A percentile compares a stretch with the other conserved stretches of the same genome.
Conservation (phyloP, 2,113 vertebrate genomes). For the Seriola quinqueradiata region DNA sequence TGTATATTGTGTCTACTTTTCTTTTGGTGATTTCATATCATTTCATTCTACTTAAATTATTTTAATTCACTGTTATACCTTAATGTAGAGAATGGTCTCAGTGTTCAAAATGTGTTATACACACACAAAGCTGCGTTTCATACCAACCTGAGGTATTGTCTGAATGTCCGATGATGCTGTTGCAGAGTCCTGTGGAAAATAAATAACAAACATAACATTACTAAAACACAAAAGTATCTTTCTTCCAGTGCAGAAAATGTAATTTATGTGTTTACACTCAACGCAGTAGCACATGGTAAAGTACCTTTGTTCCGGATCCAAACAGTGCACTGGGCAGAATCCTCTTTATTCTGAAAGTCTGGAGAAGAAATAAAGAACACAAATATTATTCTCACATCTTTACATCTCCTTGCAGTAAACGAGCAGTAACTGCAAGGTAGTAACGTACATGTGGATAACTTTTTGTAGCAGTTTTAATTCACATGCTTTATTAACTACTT, state of each 20-base stretch:
- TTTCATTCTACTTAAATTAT: background rate
- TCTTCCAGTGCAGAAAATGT: background rate
- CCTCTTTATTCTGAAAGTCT: constrained; percentile 72
- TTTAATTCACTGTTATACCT: too few species aligned
- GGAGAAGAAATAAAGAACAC: background rate
- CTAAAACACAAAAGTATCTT: background rate
- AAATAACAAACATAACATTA: too few species aligned
- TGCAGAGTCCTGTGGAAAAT: constrained; percentile 34
- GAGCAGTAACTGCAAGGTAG: too few species aligned
- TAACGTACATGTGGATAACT: background rate
- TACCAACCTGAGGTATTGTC: background rate
- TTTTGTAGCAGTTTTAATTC: background rate
- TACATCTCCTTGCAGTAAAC: background rate
- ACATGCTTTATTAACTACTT: background rate
- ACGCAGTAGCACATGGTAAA: background rate
- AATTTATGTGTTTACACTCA: background rate
- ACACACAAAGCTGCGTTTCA: background rate
- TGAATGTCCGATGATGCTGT: constrained; percentile 4
- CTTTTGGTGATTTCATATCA: background rate
- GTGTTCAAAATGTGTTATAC: background rate
- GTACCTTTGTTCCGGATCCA: constrained; percentile 65
- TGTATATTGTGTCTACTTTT: too few species aligned
- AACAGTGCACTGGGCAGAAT: constrained; percentile 69
- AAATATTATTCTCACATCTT: background rate
- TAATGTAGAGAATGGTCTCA: too few species aligned